Evolutionary conservation across 2,888 invertebrate genomes (phyloP).

Genomic region (Drosophila emarginata): DNA sequence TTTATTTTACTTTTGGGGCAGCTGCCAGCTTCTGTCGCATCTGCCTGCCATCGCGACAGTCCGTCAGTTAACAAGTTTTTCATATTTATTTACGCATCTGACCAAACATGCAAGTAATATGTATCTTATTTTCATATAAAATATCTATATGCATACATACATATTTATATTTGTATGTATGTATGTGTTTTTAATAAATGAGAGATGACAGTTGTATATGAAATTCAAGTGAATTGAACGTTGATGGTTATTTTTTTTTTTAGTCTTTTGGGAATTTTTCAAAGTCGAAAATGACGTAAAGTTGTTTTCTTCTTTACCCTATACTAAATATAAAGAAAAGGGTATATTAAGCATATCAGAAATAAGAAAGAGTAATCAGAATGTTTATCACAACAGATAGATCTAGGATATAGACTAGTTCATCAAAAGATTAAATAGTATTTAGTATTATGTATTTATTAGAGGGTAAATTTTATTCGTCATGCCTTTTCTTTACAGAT

Average conservation of each 20-base stretch:
- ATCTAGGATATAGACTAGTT: too few relatives aligned
- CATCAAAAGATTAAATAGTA: too few relatives aligned
- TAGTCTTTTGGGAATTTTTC: constrained; percentile 24
- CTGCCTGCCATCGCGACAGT: constrained; percentile 14
- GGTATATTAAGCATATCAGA: not conserved
- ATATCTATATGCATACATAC: not conserved
- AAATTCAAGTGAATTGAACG: constrained; percentile 26
- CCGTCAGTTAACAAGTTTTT: constrained; percentile 51
- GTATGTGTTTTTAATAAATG: constrained; percentile 21
- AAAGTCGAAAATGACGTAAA: constrained; percentile 27
- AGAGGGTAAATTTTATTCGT: not conserved
- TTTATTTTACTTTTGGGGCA: constrained; percentile 42
- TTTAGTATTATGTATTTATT: not conserved
- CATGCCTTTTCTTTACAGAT: not conserved
- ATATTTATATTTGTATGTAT: not conserved
- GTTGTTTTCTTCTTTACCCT: not conserved
- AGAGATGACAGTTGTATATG: constrained; percentile 7
- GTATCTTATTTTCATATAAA: constrained; percentile 7
- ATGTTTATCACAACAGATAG: too few relatives aligned
- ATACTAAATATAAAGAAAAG: not conserved
- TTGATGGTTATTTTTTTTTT: constrained; percentile 2
- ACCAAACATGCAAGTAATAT: constrained; percentile 34
- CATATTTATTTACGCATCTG: constrained; percentile 39
- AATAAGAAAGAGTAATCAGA: not conserved
- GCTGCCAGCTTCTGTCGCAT: constrained; percentile 9